These are phyloP conservation scores for Cecidostiba fungosa DNA, from an alignment of 2,888 invertebrate species.

Conservation along the genomic window DNA sequence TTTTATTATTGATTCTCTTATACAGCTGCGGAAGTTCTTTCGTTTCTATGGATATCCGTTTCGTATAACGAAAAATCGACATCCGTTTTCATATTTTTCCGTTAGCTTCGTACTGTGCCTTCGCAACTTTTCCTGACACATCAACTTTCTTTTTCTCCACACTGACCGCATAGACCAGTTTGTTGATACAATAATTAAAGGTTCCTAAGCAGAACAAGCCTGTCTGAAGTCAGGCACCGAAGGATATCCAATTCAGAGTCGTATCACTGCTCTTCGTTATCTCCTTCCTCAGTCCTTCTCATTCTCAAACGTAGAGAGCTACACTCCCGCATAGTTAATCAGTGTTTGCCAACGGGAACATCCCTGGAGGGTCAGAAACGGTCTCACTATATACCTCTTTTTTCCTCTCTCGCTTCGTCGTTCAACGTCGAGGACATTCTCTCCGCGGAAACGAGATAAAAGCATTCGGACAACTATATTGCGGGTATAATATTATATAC, in stretches of 20 bases:
- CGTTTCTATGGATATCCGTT: not conserved
- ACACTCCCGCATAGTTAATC: not conserved
- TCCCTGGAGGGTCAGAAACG: not conserved
- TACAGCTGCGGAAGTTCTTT: not conserved
- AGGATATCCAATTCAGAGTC: too few relatives aligned
- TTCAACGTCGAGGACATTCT: not conserved
- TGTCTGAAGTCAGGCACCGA: not conserved
- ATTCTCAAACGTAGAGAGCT: too few relatives aligned
- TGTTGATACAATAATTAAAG: too few relatives aligned
- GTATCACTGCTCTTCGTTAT: not conserved
- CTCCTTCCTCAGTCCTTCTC: not conserved
- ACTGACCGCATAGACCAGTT: too few relatives aligned
- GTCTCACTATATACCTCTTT: not conserved
- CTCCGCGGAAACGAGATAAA: slow-evolving; percentile 15
- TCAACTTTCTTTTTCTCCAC: not conserved
- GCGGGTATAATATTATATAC: too few relatives aligned
- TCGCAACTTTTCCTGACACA: not conserved
- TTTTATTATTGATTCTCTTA: slow-evolving; percentile 23
- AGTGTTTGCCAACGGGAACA: not conserved
- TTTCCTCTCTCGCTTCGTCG: not conserved
- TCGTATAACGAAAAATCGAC: slow-evolving; percentile 14
- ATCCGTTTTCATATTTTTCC: not conserved
- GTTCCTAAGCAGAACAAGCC: not conserved
- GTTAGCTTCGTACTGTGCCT: not conserved
- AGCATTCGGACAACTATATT: slow-evolving; percentile 9